Evolutionary conservation across 2,113 vertebrate genomes (phyloP).

Genomic region (Oenanthe melanoleuca): DNA sequence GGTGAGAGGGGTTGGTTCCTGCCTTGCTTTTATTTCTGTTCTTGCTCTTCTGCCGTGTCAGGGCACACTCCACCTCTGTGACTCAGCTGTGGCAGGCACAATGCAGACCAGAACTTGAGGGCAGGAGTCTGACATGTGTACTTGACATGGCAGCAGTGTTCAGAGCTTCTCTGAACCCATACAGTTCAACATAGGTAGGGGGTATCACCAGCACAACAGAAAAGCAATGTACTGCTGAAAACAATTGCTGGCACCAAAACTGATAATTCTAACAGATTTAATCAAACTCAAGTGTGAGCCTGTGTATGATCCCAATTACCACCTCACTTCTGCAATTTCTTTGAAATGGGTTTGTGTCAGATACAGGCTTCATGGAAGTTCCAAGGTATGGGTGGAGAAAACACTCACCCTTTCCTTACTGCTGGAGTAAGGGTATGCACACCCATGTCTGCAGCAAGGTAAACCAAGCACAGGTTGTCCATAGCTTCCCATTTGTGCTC

Average conservation of each 20-base stretch:
- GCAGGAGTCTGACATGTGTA: background rate
- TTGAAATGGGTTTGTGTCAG: background rate
- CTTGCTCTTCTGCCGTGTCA: background rate
- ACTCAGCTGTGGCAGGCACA: background rate
- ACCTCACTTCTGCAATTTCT: background rate
- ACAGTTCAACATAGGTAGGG: background rate
- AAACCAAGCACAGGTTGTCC: background rate
- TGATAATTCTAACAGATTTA: background rate
- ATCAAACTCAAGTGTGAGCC: background rate
- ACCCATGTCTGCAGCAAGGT: accelerated
- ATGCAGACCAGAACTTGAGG: background rate
- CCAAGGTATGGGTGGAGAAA: background rate
- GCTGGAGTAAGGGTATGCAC: background rate
- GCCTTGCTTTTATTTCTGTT: background rate
- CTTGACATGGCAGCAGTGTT: background rate
- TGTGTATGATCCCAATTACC: background rate
- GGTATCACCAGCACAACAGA: background rate
- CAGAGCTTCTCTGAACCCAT: background rate
- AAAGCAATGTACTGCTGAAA: background rate
- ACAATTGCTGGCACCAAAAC: background rate
- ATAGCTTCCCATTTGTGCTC: background rate
- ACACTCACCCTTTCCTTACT: background rate
- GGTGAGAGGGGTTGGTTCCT: background rate
- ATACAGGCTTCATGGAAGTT: background rate
- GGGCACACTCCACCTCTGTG: background rate